Base-by-base conservation (phyloP, 2,888 invertebrate species). In the Choreutis nemorana region DNA sequence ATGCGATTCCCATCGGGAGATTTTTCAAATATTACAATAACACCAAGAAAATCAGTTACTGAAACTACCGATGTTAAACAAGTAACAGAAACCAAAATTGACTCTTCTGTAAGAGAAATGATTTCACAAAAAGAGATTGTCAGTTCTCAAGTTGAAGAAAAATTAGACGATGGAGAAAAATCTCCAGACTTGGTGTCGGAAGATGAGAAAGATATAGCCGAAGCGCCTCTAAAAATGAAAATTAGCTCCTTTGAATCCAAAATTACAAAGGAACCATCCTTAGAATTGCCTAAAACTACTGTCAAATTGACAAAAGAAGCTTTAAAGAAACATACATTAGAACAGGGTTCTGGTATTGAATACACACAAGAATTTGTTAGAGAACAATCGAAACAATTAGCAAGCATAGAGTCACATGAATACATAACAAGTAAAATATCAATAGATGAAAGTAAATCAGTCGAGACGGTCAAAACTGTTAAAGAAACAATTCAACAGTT, bases 1-100 rank as follows among this genome's bases (percentile, higher is more conserved):
- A 81, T 80, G 80, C 59, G 78, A 39, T 80, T 80, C 37, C 78
- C 81, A 4, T 80, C 81, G 1, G 80, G 80, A 14, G 81, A 81
- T 37, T 81, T 80, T 35, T 80, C 81, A 0, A 80, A 71, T 34
- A 66, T 79, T 6, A 75, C 73, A n/a, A 72, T 81, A 4, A 70
- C 73, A 14, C 73, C 73, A 11, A 66, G 61, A 37, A 79, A 77
- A 45, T 66, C 72, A 8, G 47, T 70, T 2, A 58, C 65, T 10
- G 84, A 84, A 44, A 80, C 73, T 32, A 63, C 48, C 10, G 77
- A 77, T 43, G 39, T 51, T 0, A 73, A 63, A 34, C 41, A 42
- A 49, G 42, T 50, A 3, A 41, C 44, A 15, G 70, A 67, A 52
- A 55, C 38, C 12, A 70, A 63, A 51, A 32, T 42, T 21, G 70